Percentiles rank a stretch among this genome's conserved stretches.
Evolutionary conservation across 2,888 invertebrate species (phyloP).

Genomic region (Biston stratarius): DNA sequence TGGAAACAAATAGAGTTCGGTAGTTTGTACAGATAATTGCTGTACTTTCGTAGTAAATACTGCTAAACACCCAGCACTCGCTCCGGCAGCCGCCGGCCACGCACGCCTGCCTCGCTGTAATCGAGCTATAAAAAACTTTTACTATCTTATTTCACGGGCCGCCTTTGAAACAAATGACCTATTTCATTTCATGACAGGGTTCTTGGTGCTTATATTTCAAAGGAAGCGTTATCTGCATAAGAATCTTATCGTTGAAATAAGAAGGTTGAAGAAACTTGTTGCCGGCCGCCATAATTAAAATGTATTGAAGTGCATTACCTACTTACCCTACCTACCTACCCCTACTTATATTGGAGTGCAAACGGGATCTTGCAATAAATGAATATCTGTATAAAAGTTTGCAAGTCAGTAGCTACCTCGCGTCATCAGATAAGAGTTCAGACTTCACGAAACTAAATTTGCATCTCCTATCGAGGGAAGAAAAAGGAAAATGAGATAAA

Average conservation of each 20-base stretch:
- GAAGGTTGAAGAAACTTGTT: conserved; percentile 46
- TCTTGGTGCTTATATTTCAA: conserved; percentile 48
- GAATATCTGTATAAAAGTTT: conserved; percentile 61
- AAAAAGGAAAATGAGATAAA: conserved; percentile 43
- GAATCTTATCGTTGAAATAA: conserved; percentile 13
- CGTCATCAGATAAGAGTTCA: conserved; percentile 63
- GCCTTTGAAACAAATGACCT: conserved; percentile 70
- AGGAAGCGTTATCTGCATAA: conserved; percentile 49
- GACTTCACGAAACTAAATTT: conserved; percentile 55
- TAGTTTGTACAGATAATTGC: conserved; percentile 34
- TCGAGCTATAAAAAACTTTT: conserved; percentile 75
- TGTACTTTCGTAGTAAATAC: conserved; percentile 48
- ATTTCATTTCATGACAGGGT: conserved; percentile 45
- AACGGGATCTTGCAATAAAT: conserved; percentile 46
- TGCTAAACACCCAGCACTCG: conserved; percentile 17
- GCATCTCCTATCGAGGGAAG: conserved; percentile 42
- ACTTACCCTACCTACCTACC: no score
- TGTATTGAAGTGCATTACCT: conserved; percentile 59
- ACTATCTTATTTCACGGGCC: conserved; percentile 73
- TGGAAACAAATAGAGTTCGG: conserved; percentile 32
- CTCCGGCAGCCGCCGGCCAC: conserved; percentile 41
- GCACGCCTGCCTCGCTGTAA: conserved; percentile 55
- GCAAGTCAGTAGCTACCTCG: conserved; percentile 49
- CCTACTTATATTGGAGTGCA: conserved; percentile 42
- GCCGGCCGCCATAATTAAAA: conserved; percentile 54